Evolutionary conservation across 2,797 vertebrate genomes (phyloP).

Genomic region (Chrosomus eos): DNA sequence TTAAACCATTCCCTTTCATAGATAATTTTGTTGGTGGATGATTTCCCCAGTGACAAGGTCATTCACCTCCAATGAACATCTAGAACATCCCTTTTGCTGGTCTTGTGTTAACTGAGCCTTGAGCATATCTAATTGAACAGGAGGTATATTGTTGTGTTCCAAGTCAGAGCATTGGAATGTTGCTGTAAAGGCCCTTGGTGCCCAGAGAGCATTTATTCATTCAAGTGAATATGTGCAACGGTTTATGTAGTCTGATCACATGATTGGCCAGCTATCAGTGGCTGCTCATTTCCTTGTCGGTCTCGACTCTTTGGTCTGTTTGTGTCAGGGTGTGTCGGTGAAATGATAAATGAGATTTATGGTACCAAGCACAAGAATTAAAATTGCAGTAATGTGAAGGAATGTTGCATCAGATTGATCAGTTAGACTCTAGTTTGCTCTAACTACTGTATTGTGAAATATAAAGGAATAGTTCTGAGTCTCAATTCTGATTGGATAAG

Average conservation of each 20-base stretch:
- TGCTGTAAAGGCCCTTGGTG: slow-evolving; percentile 72
- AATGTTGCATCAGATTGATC: slow-evolving; percentile 25
- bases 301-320: slow-evolving; percentile 26
- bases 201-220: slow-evolving; percentile 63
- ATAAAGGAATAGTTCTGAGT: background rate
- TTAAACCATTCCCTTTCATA: slow-evolving; percentile 29
- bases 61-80: slow-evolving; percentile 76
- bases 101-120: slow-evolving; percentile 61
- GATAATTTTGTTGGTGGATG: slow-evolving; percentile 40
- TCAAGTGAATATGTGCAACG: slow-evolving; percentile 59
- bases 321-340: slow-evolving; percentile 39
- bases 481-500: background rate
- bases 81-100: slow-evolving; percentile 67
- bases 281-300: slow-evolving; percentile 25
- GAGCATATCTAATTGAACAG: slow-evolving; percentile 59
- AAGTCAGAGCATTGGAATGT: slow-evolving; percentile 78
- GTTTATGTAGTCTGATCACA: slow-evolving; percentile 48
- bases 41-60: slow-evolving; percentile 70
- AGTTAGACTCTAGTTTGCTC: background rate
- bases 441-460: slow-evolving; percentile 23
- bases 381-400: slow-evolving; percentile 27
- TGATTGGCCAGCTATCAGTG: slow-evolving; percentile 31
- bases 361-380: background rate
- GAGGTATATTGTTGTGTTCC: slow-evolving; percentile 75
- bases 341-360: slow-evolving; percentile 27